Evolutionary conservation across 1,140 invertebrate species (phyloP).

Genomic region (Lineus longissimus): DNA sequence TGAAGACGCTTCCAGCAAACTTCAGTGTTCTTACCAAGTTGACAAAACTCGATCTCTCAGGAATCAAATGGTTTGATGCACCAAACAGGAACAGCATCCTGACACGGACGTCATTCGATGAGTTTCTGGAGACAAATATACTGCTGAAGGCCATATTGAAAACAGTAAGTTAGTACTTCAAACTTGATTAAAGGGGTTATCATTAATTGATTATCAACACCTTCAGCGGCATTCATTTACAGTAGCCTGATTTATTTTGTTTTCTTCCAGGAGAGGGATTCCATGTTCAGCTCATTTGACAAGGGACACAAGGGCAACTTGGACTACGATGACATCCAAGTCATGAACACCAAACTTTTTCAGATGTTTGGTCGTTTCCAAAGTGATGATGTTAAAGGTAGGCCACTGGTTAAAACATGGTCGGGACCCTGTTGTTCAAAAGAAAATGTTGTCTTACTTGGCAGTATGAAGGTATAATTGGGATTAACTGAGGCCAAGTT

Average conservation of each 20-base stretch:
- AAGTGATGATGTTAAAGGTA: not conserved
- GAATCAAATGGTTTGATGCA: conserved; percentile 2
- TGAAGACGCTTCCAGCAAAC: conserved; percentile 2
- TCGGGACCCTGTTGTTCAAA: too few species aligned
- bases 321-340: conserved; percentile 2
- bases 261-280: conserved; percentile 4
- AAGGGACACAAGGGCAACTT: not conserved
- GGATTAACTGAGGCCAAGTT: too few species aligned
- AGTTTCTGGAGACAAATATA: not conserved
- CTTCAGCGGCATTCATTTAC: too few species aligned
- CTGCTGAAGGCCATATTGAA: not conserved
- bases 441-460: too few species aligned
- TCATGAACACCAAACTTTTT: conserved; percentile 1
- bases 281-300: not conserved
- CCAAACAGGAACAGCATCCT: conserved; percentile 1
- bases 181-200: too few species aligned
- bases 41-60: conserved; percentile 15
- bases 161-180: too few species aligned
- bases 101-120: not conserved
- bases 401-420: not conserved
- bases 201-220: too few species aligned
- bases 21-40: conserved; percentile 13
- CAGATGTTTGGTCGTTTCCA: not conserved
- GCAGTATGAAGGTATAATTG: too few species aligned
- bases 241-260: not conserved